phyloP scores from a whole-genome alignment of 2,888 invertebrate species.

The Caenorhabditis doughertyi region DNA sequence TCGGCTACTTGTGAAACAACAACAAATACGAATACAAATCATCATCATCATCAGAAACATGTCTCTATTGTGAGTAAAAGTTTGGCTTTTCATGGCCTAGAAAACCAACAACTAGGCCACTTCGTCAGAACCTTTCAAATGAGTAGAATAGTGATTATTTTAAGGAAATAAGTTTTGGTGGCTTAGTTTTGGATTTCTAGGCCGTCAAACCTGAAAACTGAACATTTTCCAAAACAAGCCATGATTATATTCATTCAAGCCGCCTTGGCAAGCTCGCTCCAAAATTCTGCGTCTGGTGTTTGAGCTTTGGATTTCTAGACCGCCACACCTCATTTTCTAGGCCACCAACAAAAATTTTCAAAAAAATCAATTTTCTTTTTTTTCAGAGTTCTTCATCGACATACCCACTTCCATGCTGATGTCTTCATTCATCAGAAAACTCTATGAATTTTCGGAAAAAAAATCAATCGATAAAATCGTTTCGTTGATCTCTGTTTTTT shows the following conservation, averaged over 20 bases:
- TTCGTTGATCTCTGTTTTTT: conserved; percentile 36
- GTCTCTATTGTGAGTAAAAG: conserved; percentile 75
- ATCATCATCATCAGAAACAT: conserved; percentile 71
- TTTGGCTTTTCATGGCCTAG: not conserved
- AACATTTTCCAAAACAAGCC: not conserved
- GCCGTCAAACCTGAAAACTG: too few species aligned
- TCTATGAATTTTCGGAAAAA: conserved; percentile 10
- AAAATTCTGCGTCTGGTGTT: too few species aligned
- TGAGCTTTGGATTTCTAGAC: too few species aligned
- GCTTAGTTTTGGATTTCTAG: too few species aligned
- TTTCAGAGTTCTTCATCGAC: conserved; percentile 73
- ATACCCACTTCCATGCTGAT: conserved; percentile 64
- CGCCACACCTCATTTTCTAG: too few species aligned
- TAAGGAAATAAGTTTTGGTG: not conserved
- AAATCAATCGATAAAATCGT: conserved; percentile 71
- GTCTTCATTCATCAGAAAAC: conserved; percentile 16
- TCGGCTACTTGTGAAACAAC: conserved; percentile 28
- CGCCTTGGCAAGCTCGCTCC: not conserved
- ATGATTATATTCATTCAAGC: not conserved
- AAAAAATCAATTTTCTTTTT: too few species aligned
- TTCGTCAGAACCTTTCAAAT: not conserved
- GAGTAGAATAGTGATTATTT: not conserved
- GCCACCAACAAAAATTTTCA: too few species aligned
- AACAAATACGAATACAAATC: not conserved
- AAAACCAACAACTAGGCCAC: too few species aligned